These are phyloP conservation scores for Scomber scombrus DNA, from an alignment of 2,113 vertebrate species.

Conservation along the genomic window DNA sequence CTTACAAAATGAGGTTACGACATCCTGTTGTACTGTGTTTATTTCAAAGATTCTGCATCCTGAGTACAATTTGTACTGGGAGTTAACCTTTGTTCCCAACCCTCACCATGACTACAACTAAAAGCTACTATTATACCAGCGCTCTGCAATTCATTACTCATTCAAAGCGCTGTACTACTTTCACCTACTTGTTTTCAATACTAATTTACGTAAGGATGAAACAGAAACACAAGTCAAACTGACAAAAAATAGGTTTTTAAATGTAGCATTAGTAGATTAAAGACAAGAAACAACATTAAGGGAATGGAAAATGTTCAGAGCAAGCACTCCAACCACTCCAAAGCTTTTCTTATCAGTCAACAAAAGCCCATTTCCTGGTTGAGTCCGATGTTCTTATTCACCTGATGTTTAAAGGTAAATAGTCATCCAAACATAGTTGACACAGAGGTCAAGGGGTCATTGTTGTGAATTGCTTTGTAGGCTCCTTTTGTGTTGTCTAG, in stretches of 20 bases:
- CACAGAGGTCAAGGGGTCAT: constrained; percentile 59
- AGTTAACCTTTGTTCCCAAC: background rate
- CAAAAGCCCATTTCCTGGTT: constrained; percentile 12
- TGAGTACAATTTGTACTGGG: background rate
- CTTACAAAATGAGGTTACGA: background rate
- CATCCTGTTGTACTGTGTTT: background rate
- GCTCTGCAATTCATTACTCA: background rate
- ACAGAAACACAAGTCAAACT: background rate
- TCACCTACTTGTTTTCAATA: background rate
- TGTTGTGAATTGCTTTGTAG: constrained; percentile 47
- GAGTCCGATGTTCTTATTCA: constrained; percentile 21
- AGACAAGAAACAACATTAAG: background rate
- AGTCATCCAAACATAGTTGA: constrained; percentile 63
- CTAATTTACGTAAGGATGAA: background rate
- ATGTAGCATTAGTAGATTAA: constrained; percentile 1
- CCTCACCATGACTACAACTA: background rate
- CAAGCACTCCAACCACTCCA: constrained; percentile 15
- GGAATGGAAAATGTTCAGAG: constrained; percentile 12
- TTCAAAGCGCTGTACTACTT: background rate
- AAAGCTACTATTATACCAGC: background rate
- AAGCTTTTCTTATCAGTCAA: background rate
- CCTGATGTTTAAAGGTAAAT: constrained; percentile 58
- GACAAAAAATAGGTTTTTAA: background rate
- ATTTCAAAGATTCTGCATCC: background rate
- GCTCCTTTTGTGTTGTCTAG: constrained; percentile 49